Conservation (phyloP, 2,797 vertebrate species). For the Iguana delicatissima region DNA sequence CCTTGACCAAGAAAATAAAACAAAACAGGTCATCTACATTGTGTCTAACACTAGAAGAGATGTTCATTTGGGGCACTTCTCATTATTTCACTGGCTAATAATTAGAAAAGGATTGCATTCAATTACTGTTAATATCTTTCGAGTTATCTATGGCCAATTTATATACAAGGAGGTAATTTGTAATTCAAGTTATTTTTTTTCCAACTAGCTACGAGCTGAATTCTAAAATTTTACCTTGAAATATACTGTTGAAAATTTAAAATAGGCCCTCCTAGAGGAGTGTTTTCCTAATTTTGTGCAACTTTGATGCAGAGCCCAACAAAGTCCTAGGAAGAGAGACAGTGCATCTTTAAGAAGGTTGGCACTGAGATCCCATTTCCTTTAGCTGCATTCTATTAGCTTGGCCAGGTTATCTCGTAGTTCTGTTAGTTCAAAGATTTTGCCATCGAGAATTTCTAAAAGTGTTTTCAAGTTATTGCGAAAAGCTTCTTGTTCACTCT, state of each 20-base stretch:
- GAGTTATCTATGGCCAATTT: slow-evolving; percentile 85
- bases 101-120: slow-evolving; percentile 79
- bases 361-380: slow-evolving; percentile 78
- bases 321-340: slow-evolving; percentile 81
- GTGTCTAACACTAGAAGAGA: slow-evolving; percentile 72
- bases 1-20: slow-evolving; percentile 44
- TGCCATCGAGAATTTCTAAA: slow-evolving; percentile 98
- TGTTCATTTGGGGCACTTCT: slow-evolving; percentile 76
- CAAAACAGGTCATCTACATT: slow-evolving; percentile 74
- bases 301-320: slow-evolving; percentile 83
- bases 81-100: slow-evolving; percentile 74
- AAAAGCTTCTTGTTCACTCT: slow-evolving; percentile 96
- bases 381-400: slow-evolving; percentile 97
- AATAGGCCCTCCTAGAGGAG: slow-evolving; percentile 79
- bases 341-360: slow-evolving; percentile 81
- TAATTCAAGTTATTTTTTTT: slow-evolving; percentile 81
- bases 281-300: slow-evolving; percentile 80
- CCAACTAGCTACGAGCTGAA: slow-evolving; percentile 76
- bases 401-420: slow-evolving; percentile 97
- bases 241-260: slow-evolving; percentile 82
- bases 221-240: slow-evolving; percentile 82
- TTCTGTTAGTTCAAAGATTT: slow-evolving; percentile 99
- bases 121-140: slow-evolving; percentile 77
- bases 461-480: slow-evolving; percentile 97
- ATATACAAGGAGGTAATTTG: slow-evolving; percentile 86